Conservation (phyloP, 2,888 invertebrate genomes). For the Orthosia gracilis region DNA sequence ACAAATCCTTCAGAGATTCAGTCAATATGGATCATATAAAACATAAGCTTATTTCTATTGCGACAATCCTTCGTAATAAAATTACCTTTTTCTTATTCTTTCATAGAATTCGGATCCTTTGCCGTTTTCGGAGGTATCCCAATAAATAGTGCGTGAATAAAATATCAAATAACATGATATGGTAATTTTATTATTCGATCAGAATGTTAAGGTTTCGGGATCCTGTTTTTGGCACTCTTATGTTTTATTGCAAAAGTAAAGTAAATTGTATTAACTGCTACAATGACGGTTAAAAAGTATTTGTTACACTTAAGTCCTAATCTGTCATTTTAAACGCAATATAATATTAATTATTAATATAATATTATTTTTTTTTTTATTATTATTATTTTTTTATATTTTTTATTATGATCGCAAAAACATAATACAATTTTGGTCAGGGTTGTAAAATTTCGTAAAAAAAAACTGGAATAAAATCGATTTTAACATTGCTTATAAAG, state of each 20-base stretch:
- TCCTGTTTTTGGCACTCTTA: background rate
- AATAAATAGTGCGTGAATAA: slow-evolving; percentile 36
- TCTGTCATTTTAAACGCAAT: background rate
- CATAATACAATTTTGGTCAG: no score
- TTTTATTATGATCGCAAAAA: no score
- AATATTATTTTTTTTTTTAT: no score
- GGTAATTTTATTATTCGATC: slow-evolving; percentile 41
- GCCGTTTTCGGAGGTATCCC: background rate
- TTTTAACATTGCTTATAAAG: no score
- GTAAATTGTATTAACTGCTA: no score
- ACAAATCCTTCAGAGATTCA: slow-evolving; percentile 2
- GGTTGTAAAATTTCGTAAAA: no score
- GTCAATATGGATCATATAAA: background rate
- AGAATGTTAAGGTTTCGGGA: slow-evolving; percentile 1
- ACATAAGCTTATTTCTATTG: slow-evolving; percentile 10
- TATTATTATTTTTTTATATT: no score
- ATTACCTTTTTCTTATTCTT: slow-evolving; percentile 23
- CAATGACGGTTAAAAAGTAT: background rate
- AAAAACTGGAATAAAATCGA: no score
- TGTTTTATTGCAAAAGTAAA: background rate
- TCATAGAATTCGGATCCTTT: background rate
- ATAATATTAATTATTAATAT: no score
- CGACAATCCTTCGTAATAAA: slow-evolving; percentile 21
- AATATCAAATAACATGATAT: slow-evolving; percentile 31
- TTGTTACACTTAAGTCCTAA: background rate